These are phyloP conservation scores for Oenanthe oenanthe DNA, from an alignment of 2,113 vertebrate species.

Conservation along the genomic window DNA sequence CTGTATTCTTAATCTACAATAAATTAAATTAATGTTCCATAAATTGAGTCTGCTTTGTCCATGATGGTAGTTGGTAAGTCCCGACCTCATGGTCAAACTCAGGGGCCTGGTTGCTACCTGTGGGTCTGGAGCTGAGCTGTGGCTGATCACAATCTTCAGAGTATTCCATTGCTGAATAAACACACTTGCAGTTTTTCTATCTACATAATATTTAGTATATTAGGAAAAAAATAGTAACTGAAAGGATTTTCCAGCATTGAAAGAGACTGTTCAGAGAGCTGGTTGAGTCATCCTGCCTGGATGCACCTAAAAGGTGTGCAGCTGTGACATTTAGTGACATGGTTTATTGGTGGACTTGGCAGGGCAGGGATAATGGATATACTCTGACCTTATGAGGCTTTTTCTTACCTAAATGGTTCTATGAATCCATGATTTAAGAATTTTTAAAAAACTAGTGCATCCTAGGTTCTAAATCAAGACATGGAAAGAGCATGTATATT, in stretches of 20 bases:
- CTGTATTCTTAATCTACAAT: neutral
- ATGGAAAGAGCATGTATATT: neutral
- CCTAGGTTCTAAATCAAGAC: neutral
- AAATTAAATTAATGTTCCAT: neutral
- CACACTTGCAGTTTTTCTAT: neutral
- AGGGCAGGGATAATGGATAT: neutral
- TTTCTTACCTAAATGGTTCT: neutral
- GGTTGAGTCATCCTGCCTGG: neutral
- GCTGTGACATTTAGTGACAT: fast-evolving
- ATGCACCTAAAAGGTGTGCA: neutral
- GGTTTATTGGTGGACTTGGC: neutral
- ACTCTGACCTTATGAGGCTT: neutral
- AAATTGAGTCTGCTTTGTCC: neutral
- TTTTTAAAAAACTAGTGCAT: neutral
- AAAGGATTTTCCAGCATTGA: neutral
- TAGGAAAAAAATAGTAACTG: neutral
- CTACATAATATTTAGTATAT: neutral
- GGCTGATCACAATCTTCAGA: neutral
- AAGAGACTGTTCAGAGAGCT: neutral
- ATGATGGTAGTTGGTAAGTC: neutral
- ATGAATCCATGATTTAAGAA: neutral
- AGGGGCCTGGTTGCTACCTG: neutral
- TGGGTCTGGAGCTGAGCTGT: neutral
- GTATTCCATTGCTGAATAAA: neutral
- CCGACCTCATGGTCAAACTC: fast-evolving